Base-by-base conservation (phyloP, 2,797 vertebrate genomes). In the Enteromius mattozi region DNA sequence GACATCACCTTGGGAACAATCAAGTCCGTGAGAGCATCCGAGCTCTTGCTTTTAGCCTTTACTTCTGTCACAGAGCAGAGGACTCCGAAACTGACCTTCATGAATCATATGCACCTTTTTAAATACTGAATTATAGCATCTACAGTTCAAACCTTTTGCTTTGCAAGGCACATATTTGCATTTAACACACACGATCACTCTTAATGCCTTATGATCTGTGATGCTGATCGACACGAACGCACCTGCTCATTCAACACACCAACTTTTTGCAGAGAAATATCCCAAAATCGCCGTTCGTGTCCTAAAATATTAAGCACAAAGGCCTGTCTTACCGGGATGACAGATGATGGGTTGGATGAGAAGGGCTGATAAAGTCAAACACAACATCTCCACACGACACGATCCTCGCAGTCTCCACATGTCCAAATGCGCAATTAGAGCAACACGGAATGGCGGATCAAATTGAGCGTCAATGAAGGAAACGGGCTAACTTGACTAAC, bases 351-450 rank as follows among this genome's bases (percentile, higher is more conserved):
- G 95, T 93, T 95, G 94, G 91, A 97, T 92, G 94, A 96, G 94
- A 87, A 96, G 96, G 94, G 95, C 94, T 94, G 96, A 95, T 94
- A 97, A 94, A 94, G 97, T 95, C 92, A 98, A 94, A 96, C 95
- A 94, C 94, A 97, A 94, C 96, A 97, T 97, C 97, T 97, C 96
- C 96, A 96, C 97, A 91, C 86, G 92, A 96, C 96, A 97, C 95
- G 96, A 96, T 96, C 96, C 96, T 96, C 97, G 96, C 95, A 96
- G 95, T 93, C 96, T 97, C 97, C 96, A 96, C 98, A 99, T 99
- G 97, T 97, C 96, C 59, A 63, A 76, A 96, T 93, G 94, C 96
- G 97, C 98, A 98, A 98, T 94, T 96, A 96, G 96, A 93, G 92
- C 92, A 92, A 86, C 94, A 92, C 90, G 92, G 92, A 94, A 94